Evolutionary conservation across 53 echinoderm and acorn worm genomes (phyloP), one percentile per base, ranked within the genome.

Genomic region (Hippasteria phrygiana): DNA sequence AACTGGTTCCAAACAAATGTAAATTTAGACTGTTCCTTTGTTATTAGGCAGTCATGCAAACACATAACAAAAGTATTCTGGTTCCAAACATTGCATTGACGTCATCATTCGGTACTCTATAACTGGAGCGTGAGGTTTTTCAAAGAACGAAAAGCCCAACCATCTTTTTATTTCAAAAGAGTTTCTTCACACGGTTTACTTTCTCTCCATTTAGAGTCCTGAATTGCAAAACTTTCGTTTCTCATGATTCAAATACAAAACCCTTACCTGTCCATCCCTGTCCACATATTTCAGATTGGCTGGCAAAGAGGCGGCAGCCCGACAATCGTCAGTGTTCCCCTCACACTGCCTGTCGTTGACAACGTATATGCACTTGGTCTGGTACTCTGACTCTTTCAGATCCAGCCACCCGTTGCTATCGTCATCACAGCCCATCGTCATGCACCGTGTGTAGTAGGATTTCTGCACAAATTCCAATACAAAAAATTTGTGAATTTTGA

Each of bases 261-360:
- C 0, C 28, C 59, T 67, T 66, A 85, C 85, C 85, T 85, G 85
- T 7, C 71, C 70, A 54, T 85, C 85, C 35, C 71, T 45, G 11
- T 85, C 35, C n/a, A 85, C 32, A 54, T 85, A 85, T 35, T 85
- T 85, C 11, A 96, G 91, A 71, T 97, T 95, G 11, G 75, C 93
- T 18, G 97, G 97, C 12, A 95, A 91, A 38, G 97, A 97, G 71
- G 92, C 71, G 38, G 92, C 80, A 7, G 95, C 91, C 35, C 77
- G 83, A 67, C 91, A 87, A 14, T 91, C 84, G 8, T 35, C 24
- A 10, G 80, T 55, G 28, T 78, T 74, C 18, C 66, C 75, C 17
- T 90, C 42, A 24, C 76, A 59, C 18, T 71, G 75, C 48, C 75
- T 80, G 62, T 94, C 94, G 39, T 87, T 77, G 3, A 94, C 94